Conservation (phyloP, 1,140 invertebrate species). For the Akabosia matsudoensis region DNA sequence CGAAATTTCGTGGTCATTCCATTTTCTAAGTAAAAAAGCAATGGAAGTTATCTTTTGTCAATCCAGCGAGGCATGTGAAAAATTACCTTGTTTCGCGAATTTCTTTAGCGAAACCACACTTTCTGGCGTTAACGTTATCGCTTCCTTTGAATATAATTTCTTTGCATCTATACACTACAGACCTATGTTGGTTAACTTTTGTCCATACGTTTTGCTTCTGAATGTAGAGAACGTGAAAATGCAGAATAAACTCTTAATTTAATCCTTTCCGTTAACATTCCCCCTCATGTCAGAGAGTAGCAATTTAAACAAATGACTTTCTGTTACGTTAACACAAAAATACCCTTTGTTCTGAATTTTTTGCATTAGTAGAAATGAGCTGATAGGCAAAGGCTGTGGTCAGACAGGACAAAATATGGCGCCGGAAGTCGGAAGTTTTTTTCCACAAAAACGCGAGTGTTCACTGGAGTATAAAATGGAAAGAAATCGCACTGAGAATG, state of each 20-base stretch:
- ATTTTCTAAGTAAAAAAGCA: no score
- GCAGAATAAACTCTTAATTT: slow-evolving; percentile 19
- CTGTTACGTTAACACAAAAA: background rate
- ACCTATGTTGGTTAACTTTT: no score
- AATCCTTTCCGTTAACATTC: slow-evolving; percentile 23
- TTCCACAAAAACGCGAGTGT: no score
- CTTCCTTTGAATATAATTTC: no score
- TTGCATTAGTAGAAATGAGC: background rate
- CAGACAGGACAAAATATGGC: background rate
- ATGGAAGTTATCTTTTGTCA: no score
- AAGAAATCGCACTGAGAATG: background rate
- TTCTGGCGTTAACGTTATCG: no score
- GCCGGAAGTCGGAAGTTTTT: background rate
- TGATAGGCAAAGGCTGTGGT: background rate
- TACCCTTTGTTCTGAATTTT: background rate
- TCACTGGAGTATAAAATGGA: background rate
- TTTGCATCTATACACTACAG: no score
- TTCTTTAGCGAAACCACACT: no score
- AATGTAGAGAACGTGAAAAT: background rate
- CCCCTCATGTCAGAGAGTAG: slow-evolving; percentile 13
- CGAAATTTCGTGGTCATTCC: no score
- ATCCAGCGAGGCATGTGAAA: no score
- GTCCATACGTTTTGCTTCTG: background rate
- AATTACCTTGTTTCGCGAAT: no score
- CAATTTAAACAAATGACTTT: slow-evolving; percentile 23